Conservation (phyloP, 2,888 invertebrate species). For the Latheticus oryzae region DNA sequence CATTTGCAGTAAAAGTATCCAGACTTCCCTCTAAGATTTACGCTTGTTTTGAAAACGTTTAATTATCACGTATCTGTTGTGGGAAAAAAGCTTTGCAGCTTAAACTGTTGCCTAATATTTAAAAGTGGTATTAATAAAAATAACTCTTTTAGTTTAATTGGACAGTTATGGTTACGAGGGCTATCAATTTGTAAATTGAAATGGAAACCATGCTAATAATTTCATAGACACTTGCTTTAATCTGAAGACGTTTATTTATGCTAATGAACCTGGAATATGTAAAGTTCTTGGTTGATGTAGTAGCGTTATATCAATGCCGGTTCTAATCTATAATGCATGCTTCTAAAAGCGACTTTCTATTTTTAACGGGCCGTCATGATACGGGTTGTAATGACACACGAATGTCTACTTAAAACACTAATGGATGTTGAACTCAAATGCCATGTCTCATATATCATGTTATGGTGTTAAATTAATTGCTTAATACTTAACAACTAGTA, state of each 20-base stretch:
- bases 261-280: slow-evolving; percentile 21
- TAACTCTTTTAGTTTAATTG: slow-evolving; percentile 25
- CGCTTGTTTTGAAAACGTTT: slow-evolving; percentile 22
- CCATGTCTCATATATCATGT: slow-evolving; percentile 9
- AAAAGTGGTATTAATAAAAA: slow-evolving; percentile 15
- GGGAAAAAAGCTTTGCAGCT: too few relatives aligned
- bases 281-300: slow-evolving; percentile 8
- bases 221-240: slow-evolving; percentile 17
- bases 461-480: slow-evolving; percentile 8
- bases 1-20: slow-evolving; percentile 19
- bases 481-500: slow-evolving; percentile 10
- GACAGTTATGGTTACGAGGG: slow-evolving; percentile 26
- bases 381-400: slow-evolving; percentile 21
- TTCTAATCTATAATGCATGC: slow-evolving; percentile 19
- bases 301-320: slow-evolving; percentile 3
- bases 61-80: slow-evolving; percentile 21
- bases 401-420: slow-evolving; percentile 14
- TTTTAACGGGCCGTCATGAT: slow-evolving; percentile 10
- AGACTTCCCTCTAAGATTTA: slow-evolving; percentile 23
- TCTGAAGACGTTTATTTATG: slow-evolving; percentile 13
- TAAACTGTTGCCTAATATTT: slow-evolving; percentile 15
- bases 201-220: slow-evolving; percentile 20
- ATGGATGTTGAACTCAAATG: slow-evolving; percentile 16
- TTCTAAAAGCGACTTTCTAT: slow-evolving; percentile 14
- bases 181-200: slow-evolving; percentile 22